These are phyloP conservation scores for Pantala flavescens DNA, from an alignment of 1,140 invertebrate species.

Conservation along the genomic window DNA sequence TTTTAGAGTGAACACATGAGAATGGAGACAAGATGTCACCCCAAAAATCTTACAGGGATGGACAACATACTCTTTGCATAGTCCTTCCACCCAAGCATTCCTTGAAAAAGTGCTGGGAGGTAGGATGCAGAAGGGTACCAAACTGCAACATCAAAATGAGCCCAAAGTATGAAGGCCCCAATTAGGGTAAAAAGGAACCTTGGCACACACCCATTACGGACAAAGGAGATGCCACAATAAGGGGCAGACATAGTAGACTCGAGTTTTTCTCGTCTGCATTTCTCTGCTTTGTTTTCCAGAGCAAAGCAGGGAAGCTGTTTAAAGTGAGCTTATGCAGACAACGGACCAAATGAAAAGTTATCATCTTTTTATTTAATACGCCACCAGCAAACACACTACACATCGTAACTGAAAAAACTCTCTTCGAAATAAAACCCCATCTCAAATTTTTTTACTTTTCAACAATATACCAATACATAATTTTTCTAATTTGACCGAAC, in stretches of 20 bases:
- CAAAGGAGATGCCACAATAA: too few species aligned
- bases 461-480: not conserved
- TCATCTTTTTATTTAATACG: not conserved
- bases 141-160: too few species aligned
- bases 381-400: slow-evolving; percentile 4
- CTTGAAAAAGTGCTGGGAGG: too few species aligned
- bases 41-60: not conserved
- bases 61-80: not conserved
- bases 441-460: not conserved
- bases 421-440: not conserved
- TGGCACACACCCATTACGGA: too few species aligned
- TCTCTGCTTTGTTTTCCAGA: not conserved
- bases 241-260: too few species aligned
- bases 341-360: not conserved
- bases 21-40: not conserved
- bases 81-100: too few species aligned
- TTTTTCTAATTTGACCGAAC: not conserved
- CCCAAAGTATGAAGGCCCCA: too few species aligned
- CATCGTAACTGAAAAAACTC: not conserved
- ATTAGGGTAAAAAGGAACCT: too few species aligned
- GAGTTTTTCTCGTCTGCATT: not conserved
- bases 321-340: not conserved
- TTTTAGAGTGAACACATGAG: not conserved
- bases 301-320: not conserved
- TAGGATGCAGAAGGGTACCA: too few species aligned